Conservation (phyloP, 2,113 vertebrate genomes). For the Hipposideros armiger region DNA sequence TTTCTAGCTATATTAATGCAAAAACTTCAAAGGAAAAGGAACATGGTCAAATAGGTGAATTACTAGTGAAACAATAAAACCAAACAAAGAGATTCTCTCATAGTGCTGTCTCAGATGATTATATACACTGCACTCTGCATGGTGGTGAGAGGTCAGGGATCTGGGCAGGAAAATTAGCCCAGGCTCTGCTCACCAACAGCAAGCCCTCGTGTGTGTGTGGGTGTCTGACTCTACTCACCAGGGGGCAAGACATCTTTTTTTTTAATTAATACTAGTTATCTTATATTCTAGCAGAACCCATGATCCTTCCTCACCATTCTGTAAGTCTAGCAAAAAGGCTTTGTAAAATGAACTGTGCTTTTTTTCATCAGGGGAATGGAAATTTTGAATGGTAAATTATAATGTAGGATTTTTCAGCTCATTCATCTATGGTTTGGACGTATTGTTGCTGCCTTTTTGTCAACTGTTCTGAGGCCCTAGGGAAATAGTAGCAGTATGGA, state of each 20-base stretch:
- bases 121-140: not conserved
- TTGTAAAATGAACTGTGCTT: not conserved
- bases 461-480: not conserved
- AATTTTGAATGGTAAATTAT: not conserved
- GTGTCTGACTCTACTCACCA: not conserved
- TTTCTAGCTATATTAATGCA: not conserved
- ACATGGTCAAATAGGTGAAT: not conserved
- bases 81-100: not conserved
- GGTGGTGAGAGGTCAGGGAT: fast-evolving
- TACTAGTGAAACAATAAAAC: not conserved
- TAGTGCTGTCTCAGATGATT: too few relatives aligned
- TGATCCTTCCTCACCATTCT: not conserved
- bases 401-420: not conserved
- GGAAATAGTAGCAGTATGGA: not conserved
- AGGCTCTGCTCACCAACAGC: not conserved
- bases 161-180: not conserved
- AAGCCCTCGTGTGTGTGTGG: too few relatives aligned
- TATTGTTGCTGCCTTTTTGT: not conserved
- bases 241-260: not conserved
- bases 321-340: not conserved
- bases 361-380: not conserved
- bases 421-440: not conserved
- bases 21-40: not conserved
- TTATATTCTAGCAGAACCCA: not conserved
- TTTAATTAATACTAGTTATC: not conserved